These are phyloP conservation scores for Parnassius orleans DNA, from an alignment of 2,888 invertebrate species.

Conservation along the genomic window DNA sequence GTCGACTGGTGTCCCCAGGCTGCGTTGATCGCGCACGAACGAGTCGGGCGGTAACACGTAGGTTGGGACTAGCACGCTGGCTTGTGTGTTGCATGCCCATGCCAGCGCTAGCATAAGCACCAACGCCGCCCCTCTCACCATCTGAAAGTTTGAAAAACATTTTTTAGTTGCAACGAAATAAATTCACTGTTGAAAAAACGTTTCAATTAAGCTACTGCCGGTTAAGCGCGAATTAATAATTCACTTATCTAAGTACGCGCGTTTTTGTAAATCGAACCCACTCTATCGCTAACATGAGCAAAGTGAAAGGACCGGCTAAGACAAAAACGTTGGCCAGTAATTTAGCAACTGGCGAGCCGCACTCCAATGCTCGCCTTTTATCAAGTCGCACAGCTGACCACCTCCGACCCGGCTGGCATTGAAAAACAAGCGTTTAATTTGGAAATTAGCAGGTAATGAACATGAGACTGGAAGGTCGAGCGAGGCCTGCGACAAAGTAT, in stretches of 20 bases:
- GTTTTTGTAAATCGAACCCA: conserved; percentile 59
- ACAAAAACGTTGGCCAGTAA: conserved; percentile 68
- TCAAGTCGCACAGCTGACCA: conserved; percentile 66
- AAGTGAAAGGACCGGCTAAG: conserved; percentile 74
- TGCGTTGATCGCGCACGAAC: conserved; percentile 77
- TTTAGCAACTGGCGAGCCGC: conserved; percentile 69
- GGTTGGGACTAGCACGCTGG: conserved; percentile 76
- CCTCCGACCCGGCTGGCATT: conserved; percentile 75
- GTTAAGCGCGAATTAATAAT: conserved; percentile 37
- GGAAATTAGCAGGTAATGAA: conserved; percentile 75
- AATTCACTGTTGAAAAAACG: conserved; percentile 18
- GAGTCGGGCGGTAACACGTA: conserved; percentile 79
- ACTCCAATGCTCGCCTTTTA: conserved; percentile 74
- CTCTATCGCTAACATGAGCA: conserved; percentile 60
- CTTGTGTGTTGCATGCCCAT: conserved; percentile 60
- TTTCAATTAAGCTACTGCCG: conserved; percentile 16
- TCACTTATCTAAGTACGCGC: conserved; percentile 73
- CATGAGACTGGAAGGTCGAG: conserved; percentile 70
- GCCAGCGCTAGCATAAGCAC: conserved; percentile 74
- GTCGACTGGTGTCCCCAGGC: conserved; percentile 60
- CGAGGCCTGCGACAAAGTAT: conserved; percentile 63
- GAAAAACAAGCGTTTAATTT: conserved; percentile 77
- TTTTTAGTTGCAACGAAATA: conserved; percentile 48
- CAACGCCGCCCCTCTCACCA: conserved; percentile 79
- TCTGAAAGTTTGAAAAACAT: conserved; percentile 74